phyloP scores from a whole-genome alignment of 2,797 vertebrate genomes.

The Myotis daubentonii region DNA sequence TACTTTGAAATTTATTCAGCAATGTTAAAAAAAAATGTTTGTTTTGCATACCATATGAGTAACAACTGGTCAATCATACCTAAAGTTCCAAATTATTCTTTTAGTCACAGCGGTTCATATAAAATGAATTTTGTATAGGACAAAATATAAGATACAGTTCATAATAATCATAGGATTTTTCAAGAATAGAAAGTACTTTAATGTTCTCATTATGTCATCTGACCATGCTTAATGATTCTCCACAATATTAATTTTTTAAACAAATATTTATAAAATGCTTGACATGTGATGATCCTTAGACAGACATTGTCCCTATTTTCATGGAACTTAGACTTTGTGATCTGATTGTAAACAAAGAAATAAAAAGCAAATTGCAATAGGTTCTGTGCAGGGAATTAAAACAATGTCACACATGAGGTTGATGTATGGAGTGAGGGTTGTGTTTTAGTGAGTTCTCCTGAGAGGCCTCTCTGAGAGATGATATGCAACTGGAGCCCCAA shows the following conservation, averaged over 20 bases:
- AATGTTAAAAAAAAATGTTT: background rate
- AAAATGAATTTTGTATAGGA: background rate
- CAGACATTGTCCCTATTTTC: background rate
- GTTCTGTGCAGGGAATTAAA: background rate
- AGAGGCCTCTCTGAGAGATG: background rate
- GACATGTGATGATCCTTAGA: background rate
- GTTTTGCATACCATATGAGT: background rate
- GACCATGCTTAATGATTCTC: background rate
- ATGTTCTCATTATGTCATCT: background rate
- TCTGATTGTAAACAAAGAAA: background rate
- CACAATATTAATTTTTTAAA: background rate
- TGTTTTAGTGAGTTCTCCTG: background rate
- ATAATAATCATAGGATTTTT: background rate
- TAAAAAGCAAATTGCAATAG: background rate
- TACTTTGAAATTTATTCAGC: background rate
- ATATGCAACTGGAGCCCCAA: background rate
- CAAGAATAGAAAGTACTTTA: background rate
- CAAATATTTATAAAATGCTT: background rate
- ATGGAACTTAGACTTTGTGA: background rate
- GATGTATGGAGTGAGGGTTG: background rate
- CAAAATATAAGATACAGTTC: background rate
- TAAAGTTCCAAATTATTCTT: constrained; percentile 1
- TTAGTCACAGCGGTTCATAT: background rate
- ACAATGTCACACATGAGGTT: background rate
- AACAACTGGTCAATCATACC: background rate